Percentiles rank a stretch among this genome's conserved stretches.
Conservation (phyloP, 2,797 vertebrate genomes). For the Megaceryle alcyon region DNA sequence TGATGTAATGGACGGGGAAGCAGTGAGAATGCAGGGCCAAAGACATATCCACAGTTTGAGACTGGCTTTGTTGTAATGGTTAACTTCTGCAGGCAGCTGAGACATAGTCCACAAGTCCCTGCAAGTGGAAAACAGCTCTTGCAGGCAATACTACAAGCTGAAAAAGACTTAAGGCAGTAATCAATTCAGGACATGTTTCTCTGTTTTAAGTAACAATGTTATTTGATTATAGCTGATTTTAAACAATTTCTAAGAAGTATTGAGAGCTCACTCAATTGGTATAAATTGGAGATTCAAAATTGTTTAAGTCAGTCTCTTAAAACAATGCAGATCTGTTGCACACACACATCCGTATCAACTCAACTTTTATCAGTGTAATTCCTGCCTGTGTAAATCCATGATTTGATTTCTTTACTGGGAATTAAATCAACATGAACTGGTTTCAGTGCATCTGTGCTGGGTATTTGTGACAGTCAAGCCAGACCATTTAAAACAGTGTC, state of each 20-base stretch:
- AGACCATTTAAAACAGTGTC: background rate
- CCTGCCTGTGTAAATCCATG: background rate
- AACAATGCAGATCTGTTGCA: background rate
- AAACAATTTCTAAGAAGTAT: background rate
- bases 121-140: background rate
- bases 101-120: background rate
- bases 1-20: background rate
- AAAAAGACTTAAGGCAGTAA: background rate
- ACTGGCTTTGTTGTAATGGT: background rate
- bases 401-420: constrained; percentile 45
- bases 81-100: background rate
- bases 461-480: background rate
- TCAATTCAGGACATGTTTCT: background rate
- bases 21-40: background rate
- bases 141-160: background rate
- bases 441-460: constrained; percentile 2
- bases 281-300: background rate
- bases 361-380: constrained; percentile 14
- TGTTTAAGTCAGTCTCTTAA: background rate
- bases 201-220: background rate
- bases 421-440: constrained; percentile 50
- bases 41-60: background rate
- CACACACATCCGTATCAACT: background rate
- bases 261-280: background rate
- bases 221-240: background rate